Base-by-base conservation (phyloP, 2,113 vertebrate species). In the Sinosuthora webbiana region DNA sequence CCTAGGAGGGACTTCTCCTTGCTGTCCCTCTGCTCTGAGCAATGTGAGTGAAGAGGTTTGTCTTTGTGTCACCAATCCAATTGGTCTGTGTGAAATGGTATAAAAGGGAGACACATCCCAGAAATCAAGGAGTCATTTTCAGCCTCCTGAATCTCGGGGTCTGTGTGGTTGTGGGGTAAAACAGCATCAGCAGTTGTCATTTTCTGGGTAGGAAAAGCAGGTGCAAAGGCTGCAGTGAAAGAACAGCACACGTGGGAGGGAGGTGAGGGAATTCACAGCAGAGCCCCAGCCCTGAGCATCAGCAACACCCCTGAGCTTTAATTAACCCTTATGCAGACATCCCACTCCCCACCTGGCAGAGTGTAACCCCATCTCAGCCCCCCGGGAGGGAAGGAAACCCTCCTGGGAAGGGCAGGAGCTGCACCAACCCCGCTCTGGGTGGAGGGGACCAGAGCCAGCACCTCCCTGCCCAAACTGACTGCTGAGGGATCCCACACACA, bases 161-260 rank as follows among this genome's bases (percentile, higher is more conserved):
- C n/a, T n/a, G n/a, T n/a, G n/a, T n/a, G n/a, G n/a, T n/a, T n/a
- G n/a, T n/a, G n/a, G n/a, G n/a, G n/a, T n/a, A n/a, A n/a, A n/a
- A n/a, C n/a, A n/a, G n/a, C n/a, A n/a, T n/a, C n/a, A n/a, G n/a
- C n/a, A n/a, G n/a, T n/a, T n/a, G n/a, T 30, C 8, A 64, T 59
- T 63, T 73, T 39, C 9, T 2, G 24, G 4, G 4, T 2, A 49
- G 37, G 23, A 73, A 84, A 33, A 19, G 35, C 59, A 70, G 78
- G 15, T 2, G 1, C 2, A 39, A 39, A 67, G 45, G 35, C 7
- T 11, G 10, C 27, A 31, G 9, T 8, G 28, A 33, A 56, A 20
- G 15, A 28, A 3, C 3, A 56, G 50, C 3, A 21, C 23, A 3
- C 0, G 0, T 1, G 50, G n/a, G 25, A 57, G 7, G 3, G 35